Percentiles rank a stretch among this genome's conserved stretches.
phyloP scores from a whole-genome alignment of 1,140 invertebrate genomes.

The Whitmania pigra region DNA sequence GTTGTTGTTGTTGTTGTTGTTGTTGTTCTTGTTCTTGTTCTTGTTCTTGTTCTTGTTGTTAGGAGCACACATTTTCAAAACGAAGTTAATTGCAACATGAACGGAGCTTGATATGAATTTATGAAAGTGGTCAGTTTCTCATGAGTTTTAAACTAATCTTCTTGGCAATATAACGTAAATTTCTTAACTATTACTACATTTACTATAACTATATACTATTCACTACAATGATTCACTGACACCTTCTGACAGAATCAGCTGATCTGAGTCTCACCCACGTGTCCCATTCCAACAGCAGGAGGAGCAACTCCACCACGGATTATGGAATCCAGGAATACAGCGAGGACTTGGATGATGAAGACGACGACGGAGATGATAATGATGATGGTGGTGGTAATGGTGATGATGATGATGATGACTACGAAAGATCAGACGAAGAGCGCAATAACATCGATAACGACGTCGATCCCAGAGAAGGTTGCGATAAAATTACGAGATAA shows the following conservation, averaged over 20 bases:
- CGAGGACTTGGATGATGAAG: background rate
- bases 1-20: too few species aligned
- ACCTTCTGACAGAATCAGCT: background rate
- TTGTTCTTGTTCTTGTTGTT: too few species aligned
- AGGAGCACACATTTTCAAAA: too few species aligned
- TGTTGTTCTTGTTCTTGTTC: too few species aligned
- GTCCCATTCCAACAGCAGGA: background rate
- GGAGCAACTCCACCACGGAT: background rate
- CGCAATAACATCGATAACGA: background rate
- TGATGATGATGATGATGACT: conserved; percentile 3
- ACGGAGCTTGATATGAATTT: too few species aligned
- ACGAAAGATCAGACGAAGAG: background rate
- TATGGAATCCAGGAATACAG: background rate
- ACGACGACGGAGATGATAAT: background rate
- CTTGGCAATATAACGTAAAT: too few species aligned
- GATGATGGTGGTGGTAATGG: background rate
- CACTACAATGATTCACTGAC: too few species aligned
- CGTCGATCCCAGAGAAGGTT: background rate
- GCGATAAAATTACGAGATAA: background rate
- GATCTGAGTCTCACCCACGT: background rate
- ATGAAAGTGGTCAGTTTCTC: too few species aligned
- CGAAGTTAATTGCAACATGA: too few species aligned
- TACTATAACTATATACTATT: too few species aligned
- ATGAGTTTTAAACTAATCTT: too few species aligned
- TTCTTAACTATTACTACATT: too few species aligned